Base-by-base conservation (phyloP, 1,140 invertebrate species). In the Drosophila orena region DNA sequence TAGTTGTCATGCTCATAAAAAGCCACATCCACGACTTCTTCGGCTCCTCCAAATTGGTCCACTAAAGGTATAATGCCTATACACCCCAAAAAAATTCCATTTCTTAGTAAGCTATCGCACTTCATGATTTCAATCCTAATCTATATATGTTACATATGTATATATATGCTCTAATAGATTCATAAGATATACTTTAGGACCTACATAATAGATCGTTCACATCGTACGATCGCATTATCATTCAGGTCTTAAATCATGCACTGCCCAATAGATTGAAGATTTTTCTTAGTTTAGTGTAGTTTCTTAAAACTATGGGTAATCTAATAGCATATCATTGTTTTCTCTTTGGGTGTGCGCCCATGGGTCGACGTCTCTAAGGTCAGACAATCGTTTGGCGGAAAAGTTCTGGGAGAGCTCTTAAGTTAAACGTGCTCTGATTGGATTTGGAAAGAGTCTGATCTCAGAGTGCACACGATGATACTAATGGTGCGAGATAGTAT, bases 311-410 rank as follows among this genome's bases (percentile, higher is more conserved):
- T 0, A 10, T 10, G 27, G 27, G 7, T 7, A 1, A 10, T 30
- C 7, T 30, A 30, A 10, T 3, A 30, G 8, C 30, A 30, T 30
- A 8, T 30, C 7, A 2, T n/a, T n/a, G n/a, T n/a, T n/a, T n/a
- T n/a, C n/a, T n/a, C n/a, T n/a, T n/a, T n/a, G n/a, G n/a, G n/a
- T n/a, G n/a, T n/a, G n/a, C n/a, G n/a, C n/a, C n/a, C n/a, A n/a
- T n/a, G n/a, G n/a, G n/a, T n/a, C n/a, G n/a, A n/a, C 40, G 35
- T 57, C 44, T 72, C 69, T 72, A 72, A 72, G 69, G 69, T 59
- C 64, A 43, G 30, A 71, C 68, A 52, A 72, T 72, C 68, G 40
- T 53, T 72, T 72, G 46, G 68, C 69, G 68, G 68, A 72, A 68
- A 71, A 71, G 66, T 72, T 72, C 47, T 72, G 55, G 38, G 27